Conservation (phyloP, 1,140 invertebrate genomes). For the Bactericera cockerelli region DNA sequence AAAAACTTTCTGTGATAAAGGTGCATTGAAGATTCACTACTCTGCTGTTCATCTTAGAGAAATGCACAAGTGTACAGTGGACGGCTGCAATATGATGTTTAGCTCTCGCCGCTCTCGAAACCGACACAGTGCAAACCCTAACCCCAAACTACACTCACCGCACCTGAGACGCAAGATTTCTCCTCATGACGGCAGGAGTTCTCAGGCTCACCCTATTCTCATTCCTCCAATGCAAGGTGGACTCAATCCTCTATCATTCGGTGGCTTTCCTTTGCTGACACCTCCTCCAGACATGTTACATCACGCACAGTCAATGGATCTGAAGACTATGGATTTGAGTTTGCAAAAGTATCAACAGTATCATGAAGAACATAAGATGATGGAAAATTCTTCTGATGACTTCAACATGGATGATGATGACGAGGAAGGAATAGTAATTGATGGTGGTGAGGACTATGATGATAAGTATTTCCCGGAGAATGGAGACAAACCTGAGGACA, state of each 20-base stretch:
- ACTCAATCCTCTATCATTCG: slow-evolving; percentile 50
- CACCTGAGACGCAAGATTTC: slow-evolving; percentile 82
- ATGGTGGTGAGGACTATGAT: slow-evolving; percentile 44
- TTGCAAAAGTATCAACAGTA: slow-evolving; percentile 27
- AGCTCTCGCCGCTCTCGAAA: slow-evolving; percentile 89
- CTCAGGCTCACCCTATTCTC: slow-evolving; percentile 64
- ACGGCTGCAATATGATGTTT: slow-evolving; percentile 99
- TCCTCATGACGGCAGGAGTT: slow-evolving; percentile 76
- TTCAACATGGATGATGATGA: slow-evolving; percentile 36
- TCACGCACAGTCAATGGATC: slow-evolving; percentile 43
- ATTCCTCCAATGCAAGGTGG: slow-evolving; percentile 51
- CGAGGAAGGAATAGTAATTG: slow-evolving; percentile 44
- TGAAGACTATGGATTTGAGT: slow-evolving; percentile 44
- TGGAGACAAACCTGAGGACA: slow-evolving; percentile 44
- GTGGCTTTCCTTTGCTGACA: slow-evolving; percentile 55
- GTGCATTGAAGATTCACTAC: slow-evolving; percentile 97
- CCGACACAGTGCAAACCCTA: slow-evolving; percentile 93
- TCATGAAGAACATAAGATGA: slow-evolving; percentile 4
- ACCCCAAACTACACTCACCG: slow-evolving; percentile 94
- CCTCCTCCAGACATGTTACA: slow-evolving; percentile 50
- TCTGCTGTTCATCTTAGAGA: slow-evolving; percentile 96
- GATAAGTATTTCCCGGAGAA: slow-evolving; percentile 39
- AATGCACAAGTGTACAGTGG: slow-evolving; percentile 98
- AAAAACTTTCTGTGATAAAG: slow-evolving; percentile 99
- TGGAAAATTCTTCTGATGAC: slow-evolving; percentile 26